Evolutionary conservation across 2,888 invertebrate genomes (phyloP).

Genomic region (Muscina levida): DNA sequence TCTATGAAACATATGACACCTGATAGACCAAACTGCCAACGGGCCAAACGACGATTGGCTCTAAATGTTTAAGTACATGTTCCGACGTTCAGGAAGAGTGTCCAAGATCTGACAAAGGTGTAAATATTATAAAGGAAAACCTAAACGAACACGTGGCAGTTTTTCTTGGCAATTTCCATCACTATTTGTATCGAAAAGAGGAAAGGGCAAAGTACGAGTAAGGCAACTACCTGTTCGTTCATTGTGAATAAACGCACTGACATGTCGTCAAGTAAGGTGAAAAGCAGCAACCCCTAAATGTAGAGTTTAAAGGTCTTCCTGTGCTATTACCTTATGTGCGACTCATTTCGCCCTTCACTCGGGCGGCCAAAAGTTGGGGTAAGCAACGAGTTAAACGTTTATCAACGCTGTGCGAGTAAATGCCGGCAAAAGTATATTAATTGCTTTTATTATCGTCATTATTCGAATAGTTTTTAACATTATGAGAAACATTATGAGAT

Average conservation of each 20-base stretch:
- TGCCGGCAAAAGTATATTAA: constrained; percentile 45
- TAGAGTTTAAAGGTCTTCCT: not conserved
- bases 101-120: too few relatives aligned
- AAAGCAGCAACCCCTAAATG: constrained; percentile 22
- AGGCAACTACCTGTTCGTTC: constrained; percentile 50
- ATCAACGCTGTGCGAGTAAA: constrained; percentile 19
- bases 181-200: constrained; percentile 35
- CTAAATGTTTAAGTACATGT: too few relatives aligned
- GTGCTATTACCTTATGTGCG: not conserved
- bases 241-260: constrained; percentile 2
- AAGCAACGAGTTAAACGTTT: constrained; percentile 66
- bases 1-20: constrained; percentile 70
- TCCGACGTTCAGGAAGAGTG: too few relatives aligned
- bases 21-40: constrained; percentile 73
- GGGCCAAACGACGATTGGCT: too few relatives aligned
- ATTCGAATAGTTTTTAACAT: constrained; percentile 72
- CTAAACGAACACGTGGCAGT: constrained; percentile 63
- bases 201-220: constrained; percentile 31
- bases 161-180: constrained; percentile 30
- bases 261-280: not conserved
- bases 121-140: not conserved
- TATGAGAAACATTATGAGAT: constrained; percentile 66
- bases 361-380: constrained; percentile 34
- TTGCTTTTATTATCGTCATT: constrained; percentile 60
- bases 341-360: not conserved